phyloP scores from a whole-genome alignment of 2,797 vertebrate species.

The Melanotaenia boesemani region DNA sequence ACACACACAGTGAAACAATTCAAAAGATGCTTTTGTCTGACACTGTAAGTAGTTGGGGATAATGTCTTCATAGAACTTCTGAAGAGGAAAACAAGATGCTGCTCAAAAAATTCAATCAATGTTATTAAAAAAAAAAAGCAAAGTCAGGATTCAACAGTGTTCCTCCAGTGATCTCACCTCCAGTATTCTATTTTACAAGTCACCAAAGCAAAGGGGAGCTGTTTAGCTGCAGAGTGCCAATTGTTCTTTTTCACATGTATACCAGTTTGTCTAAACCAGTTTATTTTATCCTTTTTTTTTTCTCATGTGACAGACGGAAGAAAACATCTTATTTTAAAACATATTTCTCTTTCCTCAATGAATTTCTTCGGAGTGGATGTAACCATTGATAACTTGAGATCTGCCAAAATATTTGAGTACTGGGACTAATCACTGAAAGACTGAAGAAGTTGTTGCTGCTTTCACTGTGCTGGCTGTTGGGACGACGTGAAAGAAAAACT shows the following conservation, averaged over 20 bases:
- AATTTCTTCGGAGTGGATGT: not conserved
- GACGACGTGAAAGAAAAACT: not conserved
- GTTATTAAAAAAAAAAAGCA: not conserved
- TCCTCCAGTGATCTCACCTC: conserved; percentile 9
- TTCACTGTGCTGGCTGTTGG: not conserved
- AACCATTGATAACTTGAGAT: conserved; percentile 18
- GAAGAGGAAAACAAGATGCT: conserved; percentile 20
- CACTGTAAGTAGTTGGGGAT: not conserved
- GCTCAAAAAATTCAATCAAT: conserved; percentile 22
- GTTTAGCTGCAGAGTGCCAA: conserved; percentile 37
- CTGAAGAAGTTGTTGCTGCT: conserved; percentile 14
- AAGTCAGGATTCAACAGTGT: conserved; percentile 39
- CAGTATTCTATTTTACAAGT: conserved; percentile 56
- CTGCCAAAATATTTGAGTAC: conserved; percentile 8
- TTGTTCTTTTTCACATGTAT: not conserved
- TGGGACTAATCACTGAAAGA: not conserved
- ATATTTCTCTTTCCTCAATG: conserved; percentile 1
- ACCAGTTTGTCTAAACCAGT: not conserved
- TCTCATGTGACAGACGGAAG: not conserved
- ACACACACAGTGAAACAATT: not conserved
- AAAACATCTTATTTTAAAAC: not conserved
- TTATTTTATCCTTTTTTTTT: not conserved
- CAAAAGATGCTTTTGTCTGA: not conserved
- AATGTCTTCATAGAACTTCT: conserved; percentile 1
- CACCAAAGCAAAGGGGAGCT: conserved; percentile 4